Base-by-base conservation (phyloP, 2,888 invertebrate species). In the Auanema freiburgensis region DNA sequence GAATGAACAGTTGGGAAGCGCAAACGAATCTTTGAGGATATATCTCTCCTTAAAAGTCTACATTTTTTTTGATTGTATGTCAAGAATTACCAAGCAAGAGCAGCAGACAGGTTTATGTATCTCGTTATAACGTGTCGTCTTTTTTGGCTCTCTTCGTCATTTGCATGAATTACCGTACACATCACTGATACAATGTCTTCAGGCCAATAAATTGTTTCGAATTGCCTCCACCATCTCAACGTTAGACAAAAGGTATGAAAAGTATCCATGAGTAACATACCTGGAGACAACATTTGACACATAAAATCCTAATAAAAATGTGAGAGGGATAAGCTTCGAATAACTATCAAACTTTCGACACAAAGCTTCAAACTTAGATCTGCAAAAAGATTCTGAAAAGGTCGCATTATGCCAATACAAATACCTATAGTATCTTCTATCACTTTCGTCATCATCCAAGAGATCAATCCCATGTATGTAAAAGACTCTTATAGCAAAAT, bases 261-360 rank as follows among this genome's bases (percentile, higher is more conserved):
- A 43, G 14, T 12, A 43, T 43, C 14, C 12, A n/a, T 33, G 4
- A 33, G 33, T 33, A n/a, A n/a, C n/a, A n/a, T 18, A 56, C 56
- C 56, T n/a, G 11, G 25, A 16, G 14, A 62, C 62, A 1, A 62
- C 57, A 23, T 74, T 74, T 1, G 74, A 70, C 0, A 79, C 77
- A 60, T 78, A 79, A 70, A 79, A 78, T 21, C 76, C 79, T 46
- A 79, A 76, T 11, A 79, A 69, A 49, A 79, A 77, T 1, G 74
- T 78, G 16, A 79, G 63, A 10, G 78, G 79, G 23, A 79, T 78
- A n/a, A 67, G 66, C 41, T 63, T 66, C n/a, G 74, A 69, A 59
- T 74, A 79, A 21, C 54, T 57, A 59, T 78, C 71, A 70, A 74
- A 78, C 71, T 67, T 67, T 10, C 62, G 63, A 23, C 75, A 75